Conservation (phyloP, 2,113 vertebrate species). For the Rhinoderma darwinii region DNA sequence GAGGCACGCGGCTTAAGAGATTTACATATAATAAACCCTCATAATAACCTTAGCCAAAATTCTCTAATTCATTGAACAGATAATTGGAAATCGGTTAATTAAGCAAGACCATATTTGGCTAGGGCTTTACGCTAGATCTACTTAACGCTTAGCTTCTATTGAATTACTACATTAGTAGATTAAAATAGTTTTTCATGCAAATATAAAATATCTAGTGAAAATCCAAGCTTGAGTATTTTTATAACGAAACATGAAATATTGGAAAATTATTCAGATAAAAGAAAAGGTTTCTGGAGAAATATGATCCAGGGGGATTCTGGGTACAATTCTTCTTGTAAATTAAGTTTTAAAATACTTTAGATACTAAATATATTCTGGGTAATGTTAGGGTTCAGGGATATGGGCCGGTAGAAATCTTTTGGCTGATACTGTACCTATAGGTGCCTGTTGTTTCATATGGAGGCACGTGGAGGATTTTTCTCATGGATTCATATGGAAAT, state of each 20-base stretch:
- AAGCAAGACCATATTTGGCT: not conserved
- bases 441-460: too few species aligned
- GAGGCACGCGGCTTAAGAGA: constrained; percentile 24
- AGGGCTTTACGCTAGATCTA: not conserved
- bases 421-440: too few species aligned
- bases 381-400: too few species aligned
- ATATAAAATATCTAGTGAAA: not conserved
- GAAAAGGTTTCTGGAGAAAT: not conserved
- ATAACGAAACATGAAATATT: not conserved
- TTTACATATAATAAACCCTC: constrained; percentile 36
- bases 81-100: constrained; percentile 40
- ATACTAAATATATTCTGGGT: too few species aligned
- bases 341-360: too few species aligned
- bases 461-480: too few species aligned
- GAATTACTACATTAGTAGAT: not conserved
- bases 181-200: not conserved
- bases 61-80: constrained; percentile 36
- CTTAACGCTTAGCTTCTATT: not conserved
- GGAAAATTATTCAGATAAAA: not conserved
- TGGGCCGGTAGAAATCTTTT: too few species aligned
- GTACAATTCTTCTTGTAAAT: too few species aligned
- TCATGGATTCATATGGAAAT: too few species aligned
- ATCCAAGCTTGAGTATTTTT: not conserved
- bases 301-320: not conserved
- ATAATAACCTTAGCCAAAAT: constrained; percentile 37